Percentiles rank a stretch among this genome's conserved stretches.
Conservation (phyloP, 2,113 vertebrate genomes). For the Raphicerus campestris region DNA sequence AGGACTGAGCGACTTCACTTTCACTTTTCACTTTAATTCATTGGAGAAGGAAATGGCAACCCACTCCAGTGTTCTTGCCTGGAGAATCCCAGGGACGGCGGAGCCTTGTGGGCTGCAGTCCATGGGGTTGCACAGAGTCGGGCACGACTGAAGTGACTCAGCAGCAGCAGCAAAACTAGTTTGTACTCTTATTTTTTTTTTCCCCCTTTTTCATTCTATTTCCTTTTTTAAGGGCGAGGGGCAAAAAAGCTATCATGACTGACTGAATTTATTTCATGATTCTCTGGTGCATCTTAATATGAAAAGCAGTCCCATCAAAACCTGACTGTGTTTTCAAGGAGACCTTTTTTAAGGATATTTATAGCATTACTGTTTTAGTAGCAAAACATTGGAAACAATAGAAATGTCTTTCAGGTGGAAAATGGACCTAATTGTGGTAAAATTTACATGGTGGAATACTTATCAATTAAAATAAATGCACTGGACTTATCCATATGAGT, state of each 20-base stretch:
- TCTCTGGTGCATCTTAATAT: background rate
- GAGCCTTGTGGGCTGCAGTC: no score
- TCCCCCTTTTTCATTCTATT: background rate
- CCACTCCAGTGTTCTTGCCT: no score
- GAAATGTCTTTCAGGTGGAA: background rate
- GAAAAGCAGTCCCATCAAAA: background rate
- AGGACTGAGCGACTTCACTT: no score
- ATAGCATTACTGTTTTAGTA: background rate
- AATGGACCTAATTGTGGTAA: background rate
- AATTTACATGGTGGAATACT: background rate
- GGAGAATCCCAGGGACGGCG: no score
- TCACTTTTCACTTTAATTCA: no score
- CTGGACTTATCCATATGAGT: background rate
- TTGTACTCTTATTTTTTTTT: background rate
- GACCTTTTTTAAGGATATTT: background rate
- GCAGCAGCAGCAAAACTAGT: background rate
- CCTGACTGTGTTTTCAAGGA: background rate
- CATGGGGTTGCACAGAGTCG: no score
- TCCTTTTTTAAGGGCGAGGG: background rate
- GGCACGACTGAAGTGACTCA: no score
- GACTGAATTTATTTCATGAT: background rate
- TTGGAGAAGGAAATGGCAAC: no score
- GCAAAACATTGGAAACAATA: background rate
- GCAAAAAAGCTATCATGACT: background rate
- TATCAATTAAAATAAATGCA: background rate